Evolutionary conservation across 1,140 invertebrate genomes (phyloP).

Genomic region (Bombus terrestris): DNA sequence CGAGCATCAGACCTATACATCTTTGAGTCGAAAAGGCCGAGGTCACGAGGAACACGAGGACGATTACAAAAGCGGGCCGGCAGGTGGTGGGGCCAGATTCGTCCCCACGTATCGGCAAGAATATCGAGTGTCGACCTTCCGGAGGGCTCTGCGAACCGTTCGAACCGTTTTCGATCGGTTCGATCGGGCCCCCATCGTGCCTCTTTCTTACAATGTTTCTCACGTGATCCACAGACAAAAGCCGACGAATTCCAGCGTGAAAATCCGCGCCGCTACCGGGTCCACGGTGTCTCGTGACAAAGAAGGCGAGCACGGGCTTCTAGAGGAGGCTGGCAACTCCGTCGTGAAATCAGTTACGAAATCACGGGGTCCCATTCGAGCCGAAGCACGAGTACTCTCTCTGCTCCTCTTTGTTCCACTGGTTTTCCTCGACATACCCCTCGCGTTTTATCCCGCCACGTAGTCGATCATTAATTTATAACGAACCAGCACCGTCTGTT

Average conservation of each 20-base stretch:
- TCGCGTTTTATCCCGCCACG: constrained; percentile 41
- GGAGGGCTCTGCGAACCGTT: constrained; percentile 51
- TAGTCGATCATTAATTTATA: constrained; percentile 79
- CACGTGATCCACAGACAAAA: constrained; percentile 77
- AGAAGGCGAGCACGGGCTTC: constrained; percentile 14
- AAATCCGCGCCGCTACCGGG: constrained; percentile 69
- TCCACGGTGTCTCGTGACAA: constrained; percentile 30
- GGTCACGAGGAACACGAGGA: constrained; percentile 30
- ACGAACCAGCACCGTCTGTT: constrained; percentile 77
- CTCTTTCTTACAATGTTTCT: constrained; percentile 75
- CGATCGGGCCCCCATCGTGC: constrained; percentile 71
- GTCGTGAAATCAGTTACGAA: constrained; percentile 79
- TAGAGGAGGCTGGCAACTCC: constrained; percentile 62
- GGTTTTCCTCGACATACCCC: background rate
- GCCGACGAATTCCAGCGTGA: constrained; percentile 72
- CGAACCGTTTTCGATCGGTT: constrained; percentile 69
- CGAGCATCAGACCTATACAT: background rate
- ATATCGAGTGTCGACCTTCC: constrained; percentile 63
- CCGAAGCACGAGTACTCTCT: background rate
- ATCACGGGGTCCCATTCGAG: constrained; percentile 74
- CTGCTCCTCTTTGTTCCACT: background rate
- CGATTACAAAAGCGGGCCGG: constrained; percentile 54
- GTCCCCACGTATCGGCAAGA: constrained; percentile 46
- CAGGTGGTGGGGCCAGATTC: constrained; percentile 53
- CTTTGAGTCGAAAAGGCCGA: background rate